Evolutionary conservation across 2,113 vertebrate species (phyloP), one percentile per base, ranked within the genome.

Genomic region (Lasiurus borealis): DNA sequence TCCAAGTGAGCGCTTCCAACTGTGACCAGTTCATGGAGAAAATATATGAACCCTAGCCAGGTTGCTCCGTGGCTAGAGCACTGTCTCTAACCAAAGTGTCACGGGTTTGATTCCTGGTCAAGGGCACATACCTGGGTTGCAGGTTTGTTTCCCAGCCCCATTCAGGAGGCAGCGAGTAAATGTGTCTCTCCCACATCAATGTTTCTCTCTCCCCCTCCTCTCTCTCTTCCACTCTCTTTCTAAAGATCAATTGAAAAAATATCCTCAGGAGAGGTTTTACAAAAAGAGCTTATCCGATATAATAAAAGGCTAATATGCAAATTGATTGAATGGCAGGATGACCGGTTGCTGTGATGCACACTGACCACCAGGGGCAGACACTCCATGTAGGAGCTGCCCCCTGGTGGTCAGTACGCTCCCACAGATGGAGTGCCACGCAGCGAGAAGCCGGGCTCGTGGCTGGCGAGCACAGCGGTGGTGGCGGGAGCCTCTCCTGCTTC

Each of bases 1-100:
- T 88, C 88, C 57, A 82, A 71, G 62, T 72, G 19, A 62, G n/a
- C 62, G 27, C 62, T 64, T 94, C 88, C 84, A 92, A 68, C 40
- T 6, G 59, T 66, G 59, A 80, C 66, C 81, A 69, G 62, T 82
- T 87, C 48, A 69, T 95, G 68, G 48, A 4, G 10, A 48, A 31
- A 13, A 64, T 64, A 64, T 31, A 31, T 64, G 14, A 31, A 29
- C 27, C 64, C 64, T 66, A 29, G 64, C 64, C 64, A 13, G 29
- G 5, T 66, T 66, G 29, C 27, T 66, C 29, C 31, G 29, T 31
- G 29, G 64, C 31, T 66, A 66, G 64, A 66, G 29, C 64, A 13
- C 7, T 2, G 64, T 13, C 64, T 6, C 27, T 29, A 14, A 31
- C 64, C 13, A 0, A 31, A 31, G 29, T 6, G 64, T 31, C 64